Evolutionary conservation across 2,113 vertebrate genomes (phyloP).

Genomic region (Sciurus niger): DNA sequence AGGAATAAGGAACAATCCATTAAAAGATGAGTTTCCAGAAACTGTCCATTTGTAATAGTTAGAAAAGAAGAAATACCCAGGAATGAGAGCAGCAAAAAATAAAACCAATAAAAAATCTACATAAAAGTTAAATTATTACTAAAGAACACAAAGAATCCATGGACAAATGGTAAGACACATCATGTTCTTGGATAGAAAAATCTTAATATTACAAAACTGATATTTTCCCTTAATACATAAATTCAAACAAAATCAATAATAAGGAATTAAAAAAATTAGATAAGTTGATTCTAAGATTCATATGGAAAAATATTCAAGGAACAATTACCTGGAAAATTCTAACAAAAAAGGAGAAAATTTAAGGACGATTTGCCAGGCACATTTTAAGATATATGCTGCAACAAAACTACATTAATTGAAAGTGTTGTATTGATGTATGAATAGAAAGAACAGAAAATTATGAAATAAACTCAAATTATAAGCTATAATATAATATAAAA

Average conservation of each 20-base stretch:
- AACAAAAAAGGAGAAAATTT: background rate
- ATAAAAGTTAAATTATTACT: slow-evolving; percentile 36
- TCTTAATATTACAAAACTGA: background rate
- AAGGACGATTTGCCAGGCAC: background rate
- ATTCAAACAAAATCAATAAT: background rate
- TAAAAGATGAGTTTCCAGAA: slow-evolving; percentile 3
- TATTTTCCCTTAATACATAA: background rate
- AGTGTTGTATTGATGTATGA: background rate
- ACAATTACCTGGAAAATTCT: background rate
- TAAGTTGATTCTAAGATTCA: slow-evolving; percentile 6
- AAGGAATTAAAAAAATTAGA: background rate
- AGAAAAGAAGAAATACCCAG: slow-evolving; percentile 33
- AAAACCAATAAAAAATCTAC: slow-evolving; percentile 31
- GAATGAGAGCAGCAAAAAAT: background rate
- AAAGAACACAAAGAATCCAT: background rate
- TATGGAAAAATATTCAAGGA: slow-evolving; percentile 30
- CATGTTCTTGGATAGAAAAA: background rate
- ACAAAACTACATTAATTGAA: slow-evolving; percentile 6
- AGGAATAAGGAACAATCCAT: background rate
- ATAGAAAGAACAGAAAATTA: background rate
- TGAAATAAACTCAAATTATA: background rate
- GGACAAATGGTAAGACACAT: background rate
- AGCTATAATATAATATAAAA: slow-evolving; percentile 12
- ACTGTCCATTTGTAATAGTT: background rate
- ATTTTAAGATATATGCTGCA: background rate